phyloP scores from a whole-genome alignment of 2,797 vertebrate genomes.

The Typhlichthys subterraneus region DNA sequence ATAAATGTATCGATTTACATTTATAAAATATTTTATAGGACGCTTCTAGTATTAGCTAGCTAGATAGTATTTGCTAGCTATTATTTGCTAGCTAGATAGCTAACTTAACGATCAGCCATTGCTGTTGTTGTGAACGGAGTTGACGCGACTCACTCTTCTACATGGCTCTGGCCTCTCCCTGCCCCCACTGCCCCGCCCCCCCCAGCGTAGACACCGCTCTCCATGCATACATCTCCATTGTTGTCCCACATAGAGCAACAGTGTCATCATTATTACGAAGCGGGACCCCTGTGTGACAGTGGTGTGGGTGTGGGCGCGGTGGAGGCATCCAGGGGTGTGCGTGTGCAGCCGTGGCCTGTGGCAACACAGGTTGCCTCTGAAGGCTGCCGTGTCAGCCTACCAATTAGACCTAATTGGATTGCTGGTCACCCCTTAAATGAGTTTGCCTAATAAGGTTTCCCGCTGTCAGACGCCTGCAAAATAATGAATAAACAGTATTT shows the following conservation, averaged over 20 bases:
- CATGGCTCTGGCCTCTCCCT: not conserved
- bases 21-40: no score
- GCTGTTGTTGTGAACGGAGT: no score
- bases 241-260: slow-evolving; percentile 40
- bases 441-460: slow-evolving; percentile 64
- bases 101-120: no score
- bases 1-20: no score
- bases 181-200: slow-evolving; percentile 23
- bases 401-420: slow-evolving; percentile 76
- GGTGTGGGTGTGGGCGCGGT: slow-evolving; percentile 19
- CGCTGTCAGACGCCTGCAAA: slow-evolving; percentile 62
- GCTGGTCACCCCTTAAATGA: slow-evolving; percentile 69
- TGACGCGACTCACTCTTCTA: slow-evolving; percentile 33
- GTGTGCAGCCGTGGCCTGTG: slow-evolving; percentile 30
- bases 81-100: no score
- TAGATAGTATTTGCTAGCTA: no score
- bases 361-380: slow-evolving; percentile 61
- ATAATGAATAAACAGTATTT: slow-evolving; percentile 69
- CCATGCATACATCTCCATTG: slow-evolving; percentile 55
- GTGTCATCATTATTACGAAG: slow-evolving; percentile 46
- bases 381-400: slow-evolving; percentile 58
- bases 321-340: slow-evolving; percentile 33
- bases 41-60: no score
- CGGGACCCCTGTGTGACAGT: slow-evolving; percentile 3
- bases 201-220: slow-evolving; percentile 13